Evolutionary conservation across 2,888 invertebrate species (phyloP).

Genomic region (Belgica antarctica): DNA sequence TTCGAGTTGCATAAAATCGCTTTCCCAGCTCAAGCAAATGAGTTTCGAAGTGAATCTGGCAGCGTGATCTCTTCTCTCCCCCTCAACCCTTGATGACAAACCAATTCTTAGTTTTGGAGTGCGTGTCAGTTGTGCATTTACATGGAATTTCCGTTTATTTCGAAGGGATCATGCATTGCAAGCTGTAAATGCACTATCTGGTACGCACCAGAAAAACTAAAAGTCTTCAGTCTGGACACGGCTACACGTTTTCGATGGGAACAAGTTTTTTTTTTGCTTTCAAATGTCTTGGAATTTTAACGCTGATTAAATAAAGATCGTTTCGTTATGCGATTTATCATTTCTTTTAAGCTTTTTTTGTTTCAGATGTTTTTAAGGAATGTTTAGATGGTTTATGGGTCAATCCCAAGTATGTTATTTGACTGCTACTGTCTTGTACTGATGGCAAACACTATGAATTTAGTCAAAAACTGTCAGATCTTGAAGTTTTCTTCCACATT

Average conservation of each 20-base stretch:
- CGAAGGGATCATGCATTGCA: slow-evolving; percentile 51
- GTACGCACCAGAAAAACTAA: slow-evolving; percentile 40
- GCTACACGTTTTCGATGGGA: not conserved
- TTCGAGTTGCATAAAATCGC: not conserved
- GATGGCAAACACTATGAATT: no score
- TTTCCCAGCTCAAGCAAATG: not conserved
- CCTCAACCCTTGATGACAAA: not conserved
- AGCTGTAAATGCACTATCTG: slow-evolving; percentile 43
- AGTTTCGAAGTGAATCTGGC: not conserved
- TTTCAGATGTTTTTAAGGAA: no score
- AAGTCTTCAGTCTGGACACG: not conserved
- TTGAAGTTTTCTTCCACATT: no score
- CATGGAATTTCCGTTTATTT: slow-evolving; percentile 59
- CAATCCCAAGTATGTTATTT: no score
- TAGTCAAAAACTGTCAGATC: no score
- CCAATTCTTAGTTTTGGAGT: slow-evolving; percentile 66
- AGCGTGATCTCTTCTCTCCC: not conserved
- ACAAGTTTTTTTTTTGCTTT: not conserved
- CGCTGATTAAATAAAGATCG: not conserved
- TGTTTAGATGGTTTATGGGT: no score
- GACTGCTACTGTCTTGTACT: no score
- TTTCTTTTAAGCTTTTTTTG: not conserved
- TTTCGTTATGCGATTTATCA: not conserved
- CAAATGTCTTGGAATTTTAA: not conserved
- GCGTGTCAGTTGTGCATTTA: slow-evolving; percentile 99